Percentiles rank a stretch among this genome's conserved stretches.
These are phyloP conservation scores for Bathybates hornii DNA, from an alignment of 2,113 vertebrate genomes.

Conservation along the genomic window DNA sequence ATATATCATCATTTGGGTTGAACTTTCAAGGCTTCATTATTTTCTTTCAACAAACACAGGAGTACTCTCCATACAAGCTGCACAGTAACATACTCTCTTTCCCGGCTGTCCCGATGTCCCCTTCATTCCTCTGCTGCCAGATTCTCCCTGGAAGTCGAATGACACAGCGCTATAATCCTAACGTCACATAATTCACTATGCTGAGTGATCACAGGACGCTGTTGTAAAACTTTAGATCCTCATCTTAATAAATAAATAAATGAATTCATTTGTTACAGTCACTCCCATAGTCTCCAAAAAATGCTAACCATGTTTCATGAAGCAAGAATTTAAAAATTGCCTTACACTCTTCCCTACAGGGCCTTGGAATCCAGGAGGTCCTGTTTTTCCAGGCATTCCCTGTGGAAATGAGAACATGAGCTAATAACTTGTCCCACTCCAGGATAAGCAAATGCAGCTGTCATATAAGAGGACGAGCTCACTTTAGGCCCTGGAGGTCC, in stretches of 20 bases:
- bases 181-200: rapidly evolving
- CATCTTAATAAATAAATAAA: background rate
- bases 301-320: background rate
- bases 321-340: background rate
- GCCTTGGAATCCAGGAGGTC: slow-evolving; percentile 65
- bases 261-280: background rate
- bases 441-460: background rate
- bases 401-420: slow-evolving; percentile 3
- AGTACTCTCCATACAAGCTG: background rate
- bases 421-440: background rate
- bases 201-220: background rate
- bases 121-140: slow-evolving; percentile 46
- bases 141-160: slow-evolving; percentile 54
- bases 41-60: rapidly evolving
- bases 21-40: background rate
- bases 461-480: background rate
- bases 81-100: slow-evolving; percentile 39
- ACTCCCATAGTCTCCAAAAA: background rate
- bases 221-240: background rate
- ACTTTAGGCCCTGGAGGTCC: slow-evolving; percentile 58
- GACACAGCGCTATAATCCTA: background rate
- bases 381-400: slow-evolving; percentile 66
- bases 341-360: slow-evolving; percentile 48
- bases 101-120: slow-evolving; percentile 63
- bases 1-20: rapidly evolving